Percentiles rank a stretch among this genome's conserved stretches.
Evolutionary conservation across 92 coral and sea anemone species (phyloP).

Genomic region (Palythoa caribaeorum): DNA sequence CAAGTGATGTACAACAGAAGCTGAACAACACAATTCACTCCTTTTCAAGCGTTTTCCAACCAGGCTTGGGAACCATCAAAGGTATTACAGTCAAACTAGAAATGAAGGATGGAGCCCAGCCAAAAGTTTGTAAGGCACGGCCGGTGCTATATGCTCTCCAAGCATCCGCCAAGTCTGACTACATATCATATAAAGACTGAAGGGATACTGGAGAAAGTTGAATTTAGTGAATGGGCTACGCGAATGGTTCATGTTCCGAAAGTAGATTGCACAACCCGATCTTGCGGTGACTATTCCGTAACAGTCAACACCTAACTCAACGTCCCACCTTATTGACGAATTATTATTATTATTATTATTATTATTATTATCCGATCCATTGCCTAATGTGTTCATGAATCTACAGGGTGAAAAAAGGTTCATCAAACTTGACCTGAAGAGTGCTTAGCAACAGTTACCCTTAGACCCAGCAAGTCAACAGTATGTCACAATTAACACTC

Average conservation of each 20-base stretch:
- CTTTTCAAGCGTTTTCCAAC: constrained; percentile 35
- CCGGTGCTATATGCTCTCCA: constrained; percentile 55
- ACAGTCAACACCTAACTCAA: constrained; percentile 56
- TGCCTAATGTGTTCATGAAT: constrained; percentile 53
- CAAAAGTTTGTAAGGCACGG: constrained; percentile 53
- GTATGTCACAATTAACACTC: constrained; percentile 68
- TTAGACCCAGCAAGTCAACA: constrained; percentile 52
- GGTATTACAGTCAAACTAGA: constrained; percentile 54
- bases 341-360: too few relatives aligned
- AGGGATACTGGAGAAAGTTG: constrained; percentile 42
- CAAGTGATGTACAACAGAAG: background rate
- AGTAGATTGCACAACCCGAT: constrained; percentile 42
- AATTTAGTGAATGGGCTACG: constrained; percentile 58
- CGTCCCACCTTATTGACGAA: constrained; percentile 31
- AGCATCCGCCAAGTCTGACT: constrained; percentile 44
- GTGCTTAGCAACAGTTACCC: constrained; percentile 62
- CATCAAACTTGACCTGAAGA: constrained; percentile 39
- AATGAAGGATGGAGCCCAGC: constrained; percentile 37
- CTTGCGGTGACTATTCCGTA: constrained; percentile 58
- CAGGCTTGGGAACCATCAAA: constrained; percentile 17
- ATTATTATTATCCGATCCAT: constrained; percentile 24
- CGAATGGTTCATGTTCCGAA: constrained; percentile 63
- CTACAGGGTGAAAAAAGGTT: constrained; percentile 51
- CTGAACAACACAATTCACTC: constrained; percentile 26
- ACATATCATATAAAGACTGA: constrained; percentile 34